Evolutionary conservation across 2,113 vertebrate species (phyloP).

Genomic region (Phylloscopus trochiloides): DNA sequence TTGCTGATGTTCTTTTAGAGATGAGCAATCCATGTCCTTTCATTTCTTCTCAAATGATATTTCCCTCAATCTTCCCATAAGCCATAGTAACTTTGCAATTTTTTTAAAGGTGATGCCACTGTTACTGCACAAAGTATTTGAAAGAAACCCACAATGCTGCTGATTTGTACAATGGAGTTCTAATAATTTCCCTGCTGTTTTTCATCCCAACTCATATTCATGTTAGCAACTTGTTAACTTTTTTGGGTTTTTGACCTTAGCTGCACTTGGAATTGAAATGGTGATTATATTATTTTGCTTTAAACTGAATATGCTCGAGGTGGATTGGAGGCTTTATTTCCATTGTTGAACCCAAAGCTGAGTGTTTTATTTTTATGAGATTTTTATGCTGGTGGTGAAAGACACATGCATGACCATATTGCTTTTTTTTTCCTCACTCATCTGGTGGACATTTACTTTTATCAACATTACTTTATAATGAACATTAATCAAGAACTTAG

Average conservation of each 20-base stretch:
- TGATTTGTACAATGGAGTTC: background rate
- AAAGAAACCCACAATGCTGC: background rate
- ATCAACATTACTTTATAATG: background rate
- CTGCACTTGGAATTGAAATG: background rate
- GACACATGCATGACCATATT: background rate
- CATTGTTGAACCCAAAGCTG: background rate
- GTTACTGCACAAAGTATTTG: background rate
- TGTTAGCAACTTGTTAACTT: background rate
- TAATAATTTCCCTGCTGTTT: constrained; percentile 8
- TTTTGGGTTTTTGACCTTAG: background rate
- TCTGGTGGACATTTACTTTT: background rate
- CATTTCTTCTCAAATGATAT: background rate
- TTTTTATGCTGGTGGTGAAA: background rate
- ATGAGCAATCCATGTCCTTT: background rate
- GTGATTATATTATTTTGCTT: constrained; percentile 2
- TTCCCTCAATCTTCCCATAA: background rate
- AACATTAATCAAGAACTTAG: background rate
- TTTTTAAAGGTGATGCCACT: background rate
- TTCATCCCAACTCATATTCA: background rate
- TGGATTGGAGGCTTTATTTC: background rate
- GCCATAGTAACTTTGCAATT: background rate
- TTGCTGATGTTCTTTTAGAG: background rate
- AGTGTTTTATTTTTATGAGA: background rate
- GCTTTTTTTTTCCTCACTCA: background rate
- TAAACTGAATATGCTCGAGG: background rate